phyloP scores from a whole-genome alignment of 2,888 invertebrate genomes.

The Drosophila acutilabella region DNA sequence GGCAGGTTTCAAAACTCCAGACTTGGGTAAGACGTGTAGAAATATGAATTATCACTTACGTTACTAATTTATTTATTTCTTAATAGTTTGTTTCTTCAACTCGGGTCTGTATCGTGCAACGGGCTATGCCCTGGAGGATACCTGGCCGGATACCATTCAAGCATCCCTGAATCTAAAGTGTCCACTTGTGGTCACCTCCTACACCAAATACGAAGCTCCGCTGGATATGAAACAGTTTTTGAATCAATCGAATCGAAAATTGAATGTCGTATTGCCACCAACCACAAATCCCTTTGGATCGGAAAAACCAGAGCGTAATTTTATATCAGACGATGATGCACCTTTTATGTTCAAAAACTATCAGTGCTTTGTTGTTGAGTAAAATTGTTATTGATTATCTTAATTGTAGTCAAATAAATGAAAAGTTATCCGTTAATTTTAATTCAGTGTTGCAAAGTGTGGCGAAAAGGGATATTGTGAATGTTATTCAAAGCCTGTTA shows the following conservation, averaged over 20 bases:
- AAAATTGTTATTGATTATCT: constrained; percentile 31
- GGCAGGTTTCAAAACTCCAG: constrained; percentile 86
- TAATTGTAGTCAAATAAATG: constrained; percentile 6
- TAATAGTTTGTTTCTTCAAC: constrained; percentile 89
- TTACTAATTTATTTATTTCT: not conserved
- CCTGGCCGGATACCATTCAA: constrained; percentile 89
- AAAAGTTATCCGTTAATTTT: not conserved
- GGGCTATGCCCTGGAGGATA: constrained; percentile 88
- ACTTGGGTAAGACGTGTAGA: constrained; percentile 85
- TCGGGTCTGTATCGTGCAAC: constrained; percentile 89
- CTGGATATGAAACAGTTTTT: constrained; percentile 87
- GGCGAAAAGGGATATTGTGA: not conserved
- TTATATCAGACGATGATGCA: constrained; percentile 89
- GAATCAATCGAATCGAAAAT: constrained; percentile 85
- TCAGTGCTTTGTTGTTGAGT: constrained; percentile 87
- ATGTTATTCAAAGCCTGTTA: not conserved
- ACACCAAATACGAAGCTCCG: constrained; percentile 89
- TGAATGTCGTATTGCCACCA: constrained; percentile 86
- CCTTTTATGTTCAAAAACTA: constrained; percentile 91
- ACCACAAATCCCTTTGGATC: constrained; percentile 89
- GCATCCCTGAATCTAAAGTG: constrained; percentile 86
- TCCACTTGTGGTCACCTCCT: constrained; percentile 89
- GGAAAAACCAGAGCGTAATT: constrained; percentile 90
- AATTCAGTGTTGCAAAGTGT: constrained; percentile 1
- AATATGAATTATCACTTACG: not conserved